Evolutionary conservation across 2,888 invertebrate species (phyloP).

Genomic region (Pseudanteris insignis): DNA sequence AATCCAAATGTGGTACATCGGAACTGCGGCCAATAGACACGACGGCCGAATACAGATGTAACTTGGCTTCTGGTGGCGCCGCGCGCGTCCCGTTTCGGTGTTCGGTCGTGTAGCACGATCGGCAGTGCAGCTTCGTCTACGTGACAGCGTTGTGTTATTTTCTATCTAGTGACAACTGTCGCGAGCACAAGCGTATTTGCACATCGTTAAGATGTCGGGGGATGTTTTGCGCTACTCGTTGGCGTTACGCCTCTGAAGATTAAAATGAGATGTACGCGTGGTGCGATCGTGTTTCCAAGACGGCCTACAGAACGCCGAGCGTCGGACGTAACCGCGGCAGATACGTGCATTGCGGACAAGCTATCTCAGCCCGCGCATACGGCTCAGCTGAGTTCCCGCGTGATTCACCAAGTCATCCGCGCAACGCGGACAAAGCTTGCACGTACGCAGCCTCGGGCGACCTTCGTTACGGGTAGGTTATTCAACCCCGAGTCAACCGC

Average conservation of each 20-base stretch:
- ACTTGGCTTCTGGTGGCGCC: no score
- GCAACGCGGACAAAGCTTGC: constrained; percentile 1
- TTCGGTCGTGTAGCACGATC: constrained; percentile 16
- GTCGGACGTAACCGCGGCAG: constrained; percentile 24
- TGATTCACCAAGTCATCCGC: constrained; percentile 1
- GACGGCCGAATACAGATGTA: no score
- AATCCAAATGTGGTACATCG: no score
- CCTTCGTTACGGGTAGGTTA: constrained; percentile 37
- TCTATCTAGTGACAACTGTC: constrained; percentile 7
- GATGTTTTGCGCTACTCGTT: constrained; percentile 59
- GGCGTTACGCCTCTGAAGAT: constrained; percentile 48
- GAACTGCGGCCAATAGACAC: no score
- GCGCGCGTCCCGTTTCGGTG: no score
- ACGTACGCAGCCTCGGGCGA: constrained; percentile 18
- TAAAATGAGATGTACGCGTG: constrained; percentile 60
- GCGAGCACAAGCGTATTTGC: constrained; percentile 7
- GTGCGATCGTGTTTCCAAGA: constrained; percentile 49
- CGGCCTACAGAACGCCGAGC: constrained; percentile 54
- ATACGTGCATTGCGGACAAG: background rate
- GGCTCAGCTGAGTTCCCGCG: constrained; percentile 3
- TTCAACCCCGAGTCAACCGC: constrained; percentile 18
- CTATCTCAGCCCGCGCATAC: constrained; percentile 1
- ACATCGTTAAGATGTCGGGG: constrained; percentile 61
- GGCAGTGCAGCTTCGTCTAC: constrained; percentile 16
- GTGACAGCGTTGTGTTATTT: constrained; percentile 8